Conservation (phyloP, 2,113 vertebrate genomes). For the Callorhinus ursinus region DNA sequence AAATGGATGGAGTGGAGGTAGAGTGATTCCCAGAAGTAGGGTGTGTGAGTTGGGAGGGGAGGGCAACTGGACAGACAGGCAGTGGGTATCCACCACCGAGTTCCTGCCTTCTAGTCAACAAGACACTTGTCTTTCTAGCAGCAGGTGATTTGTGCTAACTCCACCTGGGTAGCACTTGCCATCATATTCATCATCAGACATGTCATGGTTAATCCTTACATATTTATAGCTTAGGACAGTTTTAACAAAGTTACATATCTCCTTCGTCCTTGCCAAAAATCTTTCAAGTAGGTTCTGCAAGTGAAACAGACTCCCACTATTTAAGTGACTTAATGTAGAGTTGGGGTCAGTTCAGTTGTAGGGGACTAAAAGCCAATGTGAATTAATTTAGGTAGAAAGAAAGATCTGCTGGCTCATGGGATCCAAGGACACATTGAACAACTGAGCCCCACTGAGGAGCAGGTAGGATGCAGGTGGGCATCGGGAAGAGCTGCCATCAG, state of each 20-base stretch:
- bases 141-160: not conserved
- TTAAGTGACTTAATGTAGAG: not conserved
- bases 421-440: not conserved
- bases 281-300: conserved; percentile 25
- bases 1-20: not conserved
- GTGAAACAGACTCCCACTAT: conserved; percentile 25
- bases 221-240: not conserved
- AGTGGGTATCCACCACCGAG: not conserved
- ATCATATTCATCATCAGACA: not conserved
- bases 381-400: conserved; percentile 31
- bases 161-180: not conserved
- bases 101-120: not conserved
- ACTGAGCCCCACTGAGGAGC: not conserved
- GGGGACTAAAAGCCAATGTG: not conserved
- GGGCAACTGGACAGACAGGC: not conserved
- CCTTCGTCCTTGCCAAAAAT: not conserved
- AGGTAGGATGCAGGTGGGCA: not conserved
- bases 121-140: not conserved
- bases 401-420: conserved; percentile 22
- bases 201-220: not conserved
- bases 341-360: conserved; percentile 5
- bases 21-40: not conserved
- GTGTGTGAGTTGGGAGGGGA: not conserved
- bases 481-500: not conserved
- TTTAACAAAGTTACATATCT: conserved; percentile 13